Evolutionary conservation across 2,797 vertebrate genomes (phyloP).

Genomic region (Pipistrellus kuhlii): DNA sequence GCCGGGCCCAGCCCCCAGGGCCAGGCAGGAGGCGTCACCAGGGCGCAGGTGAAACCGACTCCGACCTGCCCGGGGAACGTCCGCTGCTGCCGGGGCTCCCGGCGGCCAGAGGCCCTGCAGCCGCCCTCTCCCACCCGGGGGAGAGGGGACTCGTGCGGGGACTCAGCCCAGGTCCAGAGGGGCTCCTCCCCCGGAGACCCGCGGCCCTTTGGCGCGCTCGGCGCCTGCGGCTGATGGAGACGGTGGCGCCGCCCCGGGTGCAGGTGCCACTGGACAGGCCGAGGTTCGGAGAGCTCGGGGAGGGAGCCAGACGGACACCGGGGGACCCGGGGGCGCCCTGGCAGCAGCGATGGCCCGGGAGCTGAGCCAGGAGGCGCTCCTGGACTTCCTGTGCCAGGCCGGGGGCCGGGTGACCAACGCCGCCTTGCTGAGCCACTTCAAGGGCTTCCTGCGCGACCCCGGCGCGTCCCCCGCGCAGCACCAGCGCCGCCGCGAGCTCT

Average conservation of each 20-base stretch:
- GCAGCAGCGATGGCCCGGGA: constrained; percentile 89
- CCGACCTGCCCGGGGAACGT: constrained; percentile 71
- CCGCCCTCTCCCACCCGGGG: neutral
- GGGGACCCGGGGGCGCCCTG: neutral
- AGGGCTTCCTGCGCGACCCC: constrained; percentile 89
- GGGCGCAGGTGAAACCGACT: constrained; percentile 79
- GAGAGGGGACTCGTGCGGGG: neutral
- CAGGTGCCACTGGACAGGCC: constrained; percentile 64
- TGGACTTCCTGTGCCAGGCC: constrained; percentile 90
- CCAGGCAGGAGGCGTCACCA: constrained; percentile 53
- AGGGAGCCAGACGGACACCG: neutral
- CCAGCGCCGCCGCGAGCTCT: constrained; percentile 90
- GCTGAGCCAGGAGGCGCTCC: constrained; percentile 92
- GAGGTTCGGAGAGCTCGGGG: neutral
- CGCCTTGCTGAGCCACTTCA: constrained; percentile 92
- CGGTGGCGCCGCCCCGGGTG: neutral
- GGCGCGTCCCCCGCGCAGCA: constrained; percentile 84
- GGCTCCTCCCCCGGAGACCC: neutral
- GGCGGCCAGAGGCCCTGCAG: neutral
- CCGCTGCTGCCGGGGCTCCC: neutral
- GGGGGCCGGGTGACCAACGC: constrained; percentile 92
- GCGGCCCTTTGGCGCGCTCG: neutral
- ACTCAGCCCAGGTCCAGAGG: neutral
- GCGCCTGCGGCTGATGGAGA: constrained; percentile 63
- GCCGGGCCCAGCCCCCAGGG: constrained; percentile 35